Conservation (phyloP, 2,113 vertebrate genomes). For the Elgaria multicarinata region DNA sequence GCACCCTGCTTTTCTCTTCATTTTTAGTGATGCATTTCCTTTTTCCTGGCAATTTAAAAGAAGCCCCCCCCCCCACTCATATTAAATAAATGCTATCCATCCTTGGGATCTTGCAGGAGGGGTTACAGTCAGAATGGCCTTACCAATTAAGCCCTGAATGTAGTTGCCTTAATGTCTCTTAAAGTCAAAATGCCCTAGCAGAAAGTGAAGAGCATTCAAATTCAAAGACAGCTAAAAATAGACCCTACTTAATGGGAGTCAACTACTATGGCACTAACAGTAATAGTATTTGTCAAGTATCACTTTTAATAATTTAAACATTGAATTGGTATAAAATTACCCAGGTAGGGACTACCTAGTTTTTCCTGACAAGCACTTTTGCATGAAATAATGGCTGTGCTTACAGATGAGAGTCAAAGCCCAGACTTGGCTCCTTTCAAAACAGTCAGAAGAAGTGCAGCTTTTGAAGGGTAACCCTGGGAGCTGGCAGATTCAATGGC, state of each 20-base stretch:
- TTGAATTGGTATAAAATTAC: slow-evolving; percentile 60
- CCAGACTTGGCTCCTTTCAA: slow-evolving; percentile 20
- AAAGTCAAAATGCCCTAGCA: not conserved
- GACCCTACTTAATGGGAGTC: slow-evolving; percentile 31
- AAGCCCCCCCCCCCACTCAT: too few relatives aligned
- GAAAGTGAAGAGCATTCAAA: not conserved
- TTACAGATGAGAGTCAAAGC: slow-evolving; percentile 36
- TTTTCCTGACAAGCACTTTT: slow-evolving; percentile 55
- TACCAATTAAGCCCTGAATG: not conserved
- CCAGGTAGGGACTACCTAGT: slow-evolving; percentile 46
- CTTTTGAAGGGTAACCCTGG: slow-evolving; percentile 27
- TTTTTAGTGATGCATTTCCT: too few relatives aligned
- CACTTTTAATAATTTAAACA: slow-evolving; percentile 58
- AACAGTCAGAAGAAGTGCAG: slow-evolving; percentile 13
- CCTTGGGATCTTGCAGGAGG: not conserved
- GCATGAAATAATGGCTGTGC: slow-evolving; percentile 45
- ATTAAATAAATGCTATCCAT: not conserved
- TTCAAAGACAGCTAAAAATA: slow-evolving; percentile 57
- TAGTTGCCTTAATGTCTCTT: not conserved
- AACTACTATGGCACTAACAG: slow-evolving; percentile 37
- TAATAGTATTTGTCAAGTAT: slow-evolving; percentile 42
- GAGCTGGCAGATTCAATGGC: not conserved
- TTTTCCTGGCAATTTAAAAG: too few relatives aligned
- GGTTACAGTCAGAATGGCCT: not conserved
- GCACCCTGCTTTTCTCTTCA: too few relatives aligned